phyloP scores from a whole-genome alignment of 2,888 invertebrate species.

The Caenorhabditis sp. region DNA sequence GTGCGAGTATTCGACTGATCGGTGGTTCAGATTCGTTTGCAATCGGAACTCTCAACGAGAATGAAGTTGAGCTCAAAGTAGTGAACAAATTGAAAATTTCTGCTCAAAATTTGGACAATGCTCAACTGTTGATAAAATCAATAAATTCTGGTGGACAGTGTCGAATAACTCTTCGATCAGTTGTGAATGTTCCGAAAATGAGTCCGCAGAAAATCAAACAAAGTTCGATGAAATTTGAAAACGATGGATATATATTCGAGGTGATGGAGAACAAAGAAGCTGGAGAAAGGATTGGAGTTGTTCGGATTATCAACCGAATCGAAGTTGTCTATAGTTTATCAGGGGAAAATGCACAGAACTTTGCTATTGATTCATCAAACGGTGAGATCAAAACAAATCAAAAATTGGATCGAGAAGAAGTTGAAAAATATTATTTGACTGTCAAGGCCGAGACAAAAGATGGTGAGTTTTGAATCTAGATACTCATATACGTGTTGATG shows the following conservation, averaged over 20 bases:
- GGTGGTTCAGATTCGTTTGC: slow-evolving; percentile 28
- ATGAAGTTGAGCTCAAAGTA: slow-evolving; percentile 16
- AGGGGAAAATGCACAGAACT: slow-evolving; percentile 30
- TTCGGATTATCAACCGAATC: not conserved
- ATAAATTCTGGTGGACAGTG: slow-evolving; percentile 15
- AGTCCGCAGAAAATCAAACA: slow-evolving; percentile 8
- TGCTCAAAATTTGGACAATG: slow-evolving; percentile 28
- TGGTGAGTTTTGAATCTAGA: no score
- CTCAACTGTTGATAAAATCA: slow-evolving; percentile 20
- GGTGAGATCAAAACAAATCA: slow-evolving; percentile 37
- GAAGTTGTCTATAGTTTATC: slow-evolving; percentile 13
- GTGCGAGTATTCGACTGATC: slow-evolving; percentile 20
- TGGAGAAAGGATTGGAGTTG: not conserved
- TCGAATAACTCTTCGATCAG: slow-evolving; percentile 17
- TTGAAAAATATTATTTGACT: slow-evolving; percentile 37
- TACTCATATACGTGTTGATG: no score
- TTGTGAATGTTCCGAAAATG: not conserved
- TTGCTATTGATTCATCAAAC: slow-evolving; percentile 25
- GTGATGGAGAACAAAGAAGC: slow-evolving; percentile 41
- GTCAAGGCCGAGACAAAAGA: slow-evolving; percentile 45
- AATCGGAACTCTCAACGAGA: not conserved
- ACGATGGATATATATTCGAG: slow-evolving; percentile 33
- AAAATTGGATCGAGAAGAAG: slow-evolving; percentile 48
- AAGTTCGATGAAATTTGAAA: slow-evolving; percentile 22
- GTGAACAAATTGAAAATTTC: slow-evolving; percentile 10